Evolutionary conservation across 2,113 vertebrate species (phyloP), one percentile per base, ranked within the genome.

Genomic region (Xenopus laevis): DNA sequence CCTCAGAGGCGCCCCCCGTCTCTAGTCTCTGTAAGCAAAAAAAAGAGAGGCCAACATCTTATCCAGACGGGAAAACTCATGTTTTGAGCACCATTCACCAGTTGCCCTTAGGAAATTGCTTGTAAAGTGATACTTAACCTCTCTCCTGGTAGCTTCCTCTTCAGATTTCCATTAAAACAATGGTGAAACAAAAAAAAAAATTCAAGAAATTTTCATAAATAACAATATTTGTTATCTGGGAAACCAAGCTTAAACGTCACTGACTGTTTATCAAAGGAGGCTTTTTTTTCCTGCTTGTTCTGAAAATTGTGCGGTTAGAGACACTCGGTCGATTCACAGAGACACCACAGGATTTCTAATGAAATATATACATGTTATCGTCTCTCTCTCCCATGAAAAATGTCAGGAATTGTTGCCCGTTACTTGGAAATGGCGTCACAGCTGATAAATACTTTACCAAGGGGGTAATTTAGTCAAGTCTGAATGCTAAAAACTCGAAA

Each of bases 91-190:
- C 61, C 65, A 63, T 76, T 55, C 45, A 21, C 57, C 58, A 27
- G 47, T 18, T 76, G 73, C 73, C 73, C 73, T 69, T 68, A 76
- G 73, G 73, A 76, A 76, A 76, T 76, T 76, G 73, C 73, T 53
- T 69, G 73, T 44, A 76, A 76, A 76, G 65, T 69, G 73, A 76
- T 76, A 68, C 73, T 76, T 76, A 76, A 76, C 73, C 73, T 63
- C 73, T 53, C 59, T 76, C 58, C 59, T 13, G 46, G 47, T n/a
- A 10, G 59, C 46, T 76, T 76, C 73, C 73, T 76, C 18, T 76
- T 69, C 18, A 76, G 27, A 69, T 63, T 76, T 45, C 73, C 59
- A 76, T 63, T 63, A 55, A 76, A 76, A 76, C 73, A 76, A 76
- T 76, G 52, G 73, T 16, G 17, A 1, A 33, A 68, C 33, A 45